Conservation (phyloP, 2,113 vertebrate species). For the Crocuta crocuta region DNA sequence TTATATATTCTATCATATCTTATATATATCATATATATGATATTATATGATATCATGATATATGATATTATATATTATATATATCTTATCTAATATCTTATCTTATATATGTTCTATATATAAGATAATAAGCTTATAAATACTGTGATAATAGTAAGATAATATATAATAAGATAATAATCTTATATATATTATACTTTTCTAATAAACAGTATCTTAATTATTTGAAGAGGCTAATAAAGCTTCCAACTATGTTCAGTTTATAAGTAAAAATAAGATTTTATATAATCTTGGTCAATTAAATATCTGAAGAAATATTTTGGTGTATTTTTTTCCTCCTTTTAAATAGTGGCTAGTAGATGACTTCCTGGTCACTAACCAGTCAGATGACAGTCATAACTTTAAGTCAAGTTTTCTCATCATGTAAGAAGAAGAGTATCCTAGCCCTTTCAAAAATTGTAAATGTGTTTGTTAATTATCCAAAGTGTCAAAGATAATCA, state of each 20-base stretch:
- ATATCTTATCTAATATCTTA: too few relatives aligned
- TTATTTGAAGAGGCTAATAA: background rate
- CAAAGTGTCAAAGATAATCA: slow-evolving; percentile 82
- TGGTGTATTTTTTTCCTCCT: background rate
- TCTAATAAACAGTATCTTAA: background rate
- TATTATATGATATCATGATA: too few relatives aligned
- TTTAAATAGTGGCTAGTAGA: background rate
- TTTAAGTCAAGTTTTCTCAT: slow-evolving; percentile 76
- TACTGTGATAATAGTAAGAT: background rate
- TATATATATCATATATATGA: too few relatives aligned
- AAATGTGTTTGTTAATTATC: slow-evolving; percentile 79
- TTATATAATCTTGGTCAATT: background rate
- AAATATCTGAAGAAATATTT: slow-evolving; percentile 32
- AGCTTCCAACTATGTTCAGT: background rate
- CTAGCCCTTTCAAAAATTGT: slow-evolving; percentile 74
- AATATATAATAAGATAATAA: background rate
- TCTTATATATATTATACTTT: background rate
- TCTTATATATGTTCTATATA: too few relatives aligned
- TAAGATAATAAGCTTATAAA: too few relatives aligned
- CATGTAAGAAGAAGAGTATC: slow-evolving; percentile 52
- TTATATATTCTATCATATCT: too few relatives aligned
- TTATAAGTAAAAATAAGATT: background rate
- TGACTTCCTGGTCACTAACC: slow-evolving; percentile 29
- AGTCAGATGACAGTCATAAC: slow-evolving; percentile 65
- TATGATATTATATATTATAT: too few relatives aligned